Evolutionary conservation across 2,888 invertebrate species (phyloP), one percentile per base, ranked within the genome.

Genomic region (Mimas tiliae): DNA sequence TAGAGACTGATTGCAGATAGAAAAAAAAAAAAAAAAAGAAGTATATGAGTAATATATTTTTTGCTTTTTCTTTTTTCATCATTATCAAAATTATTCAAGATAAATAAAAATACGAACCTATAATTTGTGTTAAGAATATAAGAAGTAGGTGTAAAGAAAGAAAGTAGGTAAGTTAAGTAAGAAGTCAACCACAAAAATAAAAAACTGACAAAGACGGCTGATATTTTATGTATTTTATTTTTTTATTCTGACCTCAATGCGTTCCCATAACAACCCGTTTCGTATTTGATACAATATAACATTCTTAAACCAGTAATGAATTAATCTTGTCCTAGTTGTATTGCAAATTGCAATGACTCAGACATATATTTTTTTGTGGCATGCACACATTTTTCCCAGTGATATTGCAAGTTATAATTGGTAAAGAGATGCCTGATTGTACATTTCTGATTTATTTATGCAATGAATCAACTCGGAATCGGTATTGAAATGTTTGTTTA

Each of bases 371-470:
- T 58, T 58, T 58, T 58, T 58, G 42, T 58, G 38, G 11, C 42
- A 58, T 58, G 58, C 58, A 58, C 42, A 42, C 42, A 42, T 42
- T 42, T 58, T 58, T 58, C 48, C 19, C 19, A 58, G n/a, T 19
- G 42, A 42, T 58, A 19, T 42, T 19, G 58, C 38, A 38, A 38
- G 42, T 58, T 58, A 42, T 42, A 58, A 58, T 58, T 58, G 38
- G 12, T 58, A 19, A 12, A 16, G 58, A 58, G 58, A 42, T 58
- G 42, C 58, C 58, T 19, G 58, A 19, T 58, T 42, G 58, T 58
- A 58, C 58, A 58, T 58, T 42, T 58, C 42, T 19, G 58, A 58
- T 58, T 58, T 42, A 58, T 58, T 58, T 58, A 42, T 58, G 42
- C 16, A 42, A 42, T 58, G 16, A 58, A 58, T 58, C 58, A 58